Conservation (phyloP, 1,140 invertebrate species). For the Solen grandis region DNA sequence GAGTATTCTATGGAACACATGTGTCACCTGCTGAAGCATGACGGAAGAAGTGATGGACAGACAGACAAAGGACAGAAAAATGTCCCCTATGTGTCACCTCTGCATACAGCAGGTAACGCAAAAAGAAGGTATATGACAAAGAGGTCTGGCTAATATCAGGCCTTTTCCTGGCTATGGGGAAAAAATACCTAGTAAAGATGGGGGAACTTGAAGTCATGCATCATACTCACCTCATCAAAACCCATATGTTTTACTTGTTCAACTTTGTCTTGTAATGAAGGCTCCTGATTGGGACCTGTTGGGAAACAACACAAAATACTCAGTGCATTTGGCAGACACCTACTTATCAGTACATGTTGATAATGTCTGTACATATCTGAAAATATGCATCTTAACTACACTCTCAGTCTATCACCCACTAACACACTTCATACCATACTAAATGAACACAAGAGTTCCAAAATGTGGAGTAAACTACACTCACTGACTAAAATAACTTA, state of each 20-base stretch:
- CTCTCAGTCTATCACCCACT: too few species aligned
- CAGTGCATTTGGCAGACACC: not conserved
- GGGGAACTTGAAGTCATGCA: not conserved
- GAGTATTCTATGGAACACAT: too few species aligned
- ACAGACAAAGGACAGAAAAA: too few species aligned
- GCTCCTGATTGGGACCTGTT: conserved; percentile 70
- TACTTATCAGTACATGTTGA: not conserved
- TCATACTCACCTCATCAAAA: conserved; percentile 79
- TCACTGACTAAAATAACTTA: too few species aligned
- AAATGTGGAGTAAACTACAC: too few species aligned
- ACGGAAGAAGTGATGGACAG: too few species aligned
- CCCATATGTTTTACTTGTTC: conserved; percentile 81
- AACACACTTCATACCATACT: too few species aligned
- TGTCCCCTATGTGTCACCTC: too few species aligned
- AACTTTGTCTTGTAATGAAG: conserved; percentile 78
- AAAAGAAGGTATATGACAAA: not conserved
- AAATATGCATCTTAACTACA: too few species aligned
- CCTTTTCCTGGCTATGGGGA: not conserved
- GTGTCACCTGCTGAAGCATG: too few species aligned
- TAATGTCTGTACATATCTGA: not conserved
- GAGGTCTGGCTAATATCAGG: not conserved
- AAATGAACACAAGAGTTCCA: too few species aligned
- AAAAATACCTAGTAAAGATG: not conserved
- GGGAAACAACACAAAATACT: conserved; percentile 1
- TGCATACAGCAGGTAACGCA: not conserved